These are phyloP conservation scores for Heliconius hewitsoni DNA, from an alignment of 1,140 invertebrate genomes.

Conservation along the genomic window DNA sequence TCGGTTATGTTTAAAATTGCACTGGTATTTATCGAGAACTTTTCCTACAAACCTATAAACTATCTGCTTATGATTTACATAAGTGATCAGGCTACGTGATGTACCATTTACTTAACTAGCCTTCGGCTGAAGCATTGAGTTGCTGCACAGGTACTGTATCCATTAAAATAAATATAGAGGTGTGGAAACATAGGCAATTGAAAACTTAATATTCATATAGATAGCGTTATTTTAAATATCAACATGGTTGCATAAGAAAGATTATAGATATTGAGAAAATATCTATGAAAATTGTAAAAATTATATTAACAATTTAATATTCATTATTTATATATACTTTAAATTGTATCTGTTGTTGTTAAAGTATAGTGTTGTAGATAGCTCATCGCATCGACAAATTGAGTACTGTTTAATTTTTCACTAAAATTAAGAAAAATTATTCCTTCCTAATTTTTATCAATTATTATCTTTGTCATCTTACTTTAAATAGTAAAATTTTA, in stretches of 20 bases:
- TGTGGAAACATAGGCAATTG: background rate
- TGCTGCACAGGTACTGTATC: background rate
- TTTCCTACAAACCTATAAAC: conserved; percentile 34
- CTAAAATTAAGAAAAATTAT: too few relatives aligned
- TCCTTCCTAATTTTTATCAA: background rate
- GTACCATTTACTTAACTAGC: conserved; percentile 21
- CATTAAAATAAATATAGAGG: conserved; percentile 1
- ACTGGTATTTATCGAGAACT: conserved; percentile 48
- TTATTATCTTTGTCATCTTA: conserved; percentile 12
- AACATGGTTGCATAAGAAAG: background rate
- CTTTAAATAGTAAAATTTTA: background rate
- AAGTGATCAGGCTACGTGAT: conserved; percentile 27
- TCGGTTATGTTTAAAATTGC: conserved; percentile 46
- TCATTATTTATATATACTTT: too few relatives aligned
- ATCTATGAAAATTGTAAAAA: background rate
- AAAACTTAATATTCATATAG: background rate
- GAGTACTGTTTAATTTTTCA: too few relatives aligned
- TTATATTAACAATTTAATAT: too few relatives aligned
- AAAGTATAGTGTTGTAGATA: too few relatives aligned
- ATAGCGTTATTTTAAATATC: background rate
- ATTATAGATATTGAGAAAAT: background rate
- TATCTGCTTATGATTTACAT: conserved; percentile 37
- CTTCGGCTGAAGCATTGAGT: conserved; percentile 10
- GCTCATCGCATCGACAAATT: too few relatives aligned
- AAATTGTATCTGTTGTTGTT: too few relatives aligned